A percentile compares a stretch with the other conserved stretches of the same genome.
These are phyloP conservation scores for Bilobella aurantiaca DNA, from an alignment of 1,140 invertebrate genomes.

Conservation along the genomic window DNA sequence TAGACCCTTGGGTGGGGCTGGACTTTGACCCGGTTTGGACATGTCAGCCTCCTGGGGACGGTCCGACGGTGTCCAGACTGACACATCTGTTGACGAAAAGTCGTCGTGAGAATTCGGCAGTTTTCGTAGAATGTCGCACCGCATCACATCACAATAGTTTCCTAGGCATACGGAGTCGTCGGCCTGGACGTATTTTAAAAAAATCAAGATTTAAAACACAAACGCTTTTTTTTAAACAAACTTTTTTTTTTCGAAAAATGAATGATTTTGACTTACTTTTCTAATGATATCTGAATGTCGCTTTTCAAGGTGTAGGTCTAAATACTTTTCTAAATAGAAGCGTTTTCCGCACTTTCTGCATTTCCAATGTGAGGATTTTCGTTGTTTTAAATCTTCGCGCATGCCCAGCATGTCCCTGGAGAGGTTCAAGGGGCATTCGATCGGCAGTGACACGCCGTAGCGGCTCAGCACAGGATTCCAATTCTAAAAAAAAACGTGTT, in stretches of 20 bases:
- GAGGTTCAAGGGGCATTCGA: slow-evolving; percentile 81
- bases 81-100: slow-evolving; percentile 32
- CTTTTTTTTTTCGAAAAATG: too few species aligned
- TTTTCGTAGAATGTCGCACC: slow-evolving; percentile 66
- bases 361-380: slow-evolving; percentile 74
- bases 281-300: slow-evolving; percentile 74
- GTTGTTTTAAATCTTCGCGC: slow-evolving; percentile 70
- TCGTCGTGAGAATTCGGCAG: slow-evolving; percentile 27
- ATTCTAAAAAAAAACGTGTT: slow-evolving; percentile 53
- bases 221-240: too few species aligned
- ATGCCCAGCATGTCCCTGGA: slow-evolving; percentile 73
- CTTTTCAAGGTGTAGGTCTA: slow-evolving; percentile 82
- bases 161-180: slow-evolving; percentile 82
- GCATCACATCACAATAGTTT: slow-evolving; percentile 89
- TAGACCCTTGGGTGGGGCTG: too few species aligned
- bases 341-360: slow-evolving; percentile 85
- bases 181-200: slow-evolving; percentile 48
- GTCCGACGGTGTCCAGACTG: slow-evolving; percentile 30
- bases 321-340: slow-evolving; percentile 75
- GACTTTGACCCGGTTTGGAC: too few species aligned
- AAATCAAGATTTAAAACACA: too few species aligned
- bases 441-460: slow-evolving; percentile 66
- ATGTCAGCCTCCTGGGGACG: too few species aligned
- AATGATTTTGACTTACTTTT: slow-evolving; percentile 49
- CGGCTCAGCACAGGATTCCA: slow-evolving; percentile 77